These are phyloP conservation scores for Albula goreensis DNA, from an alignment of 2,113 vertebrate species.

Conservation along the genomic window DNA sequence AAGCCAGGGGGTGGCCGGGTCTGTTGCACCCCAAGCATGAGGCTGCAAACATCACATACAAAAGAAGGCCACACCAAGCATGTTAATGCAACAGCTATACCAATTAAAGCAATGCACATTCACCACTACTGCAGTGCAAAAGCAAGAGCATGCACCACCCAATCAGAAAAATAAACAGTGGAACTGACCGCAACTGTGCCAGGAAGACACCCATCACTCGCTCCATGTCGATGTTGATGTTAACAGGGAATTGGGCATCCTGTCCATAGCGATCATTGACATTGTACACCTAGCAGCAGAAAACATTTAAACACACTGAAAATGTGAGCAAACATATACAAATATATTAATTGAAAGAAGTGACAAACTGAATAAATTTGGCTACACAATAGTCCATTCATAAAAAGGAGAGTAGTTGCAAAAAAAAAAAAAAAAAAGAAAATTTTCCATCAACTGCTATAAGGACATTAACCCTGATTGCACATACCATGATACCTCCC, in stretches of 20 bases:
- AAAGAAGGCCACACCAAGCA: neutral
- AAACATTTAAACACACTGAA: neutral
- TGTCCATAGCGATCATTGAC: conserved; percentile 71
- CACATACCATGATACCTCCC: conserved; percentile 92
- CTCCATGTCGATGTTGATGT: conserved; percentile 82
- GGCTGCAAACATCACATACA: conserved; percentile 57
- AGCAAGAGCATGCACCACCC: neutral
- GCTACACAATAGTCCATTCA: too few species aligned
- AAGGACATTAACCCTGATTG: neutral
- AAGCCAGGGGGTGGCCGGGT: conserved; percentile 73
- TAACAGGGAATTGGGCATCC: conserved; percentile 67
- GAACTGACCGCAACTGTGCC: conserved; percentile 84
- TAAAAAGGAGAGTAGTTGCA: neutral
- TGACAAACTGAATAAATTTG: neutral
- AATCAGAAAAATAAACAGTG: neutral
- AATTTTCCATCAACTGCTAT: neutral
- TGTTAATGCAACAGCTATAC: neutral
- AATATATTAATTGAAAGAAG: neutral
- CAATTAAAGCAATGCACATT: neutral
- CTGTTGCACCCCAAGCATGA: conserved; percentile 84
- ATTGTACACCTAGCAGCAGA: conserved; percentile 82
- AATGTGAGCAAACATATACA: neutral
- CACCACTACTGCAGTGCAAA: neutral
- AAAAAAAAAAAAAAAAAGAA: neutral
- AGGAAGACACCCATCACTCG: conserved; percentile 94